These are phyloP conservation scores for Limanda limanda DNA, from an alignment of 2,113 vertebrate genomes.

Conservation along the genomic window DNA sequence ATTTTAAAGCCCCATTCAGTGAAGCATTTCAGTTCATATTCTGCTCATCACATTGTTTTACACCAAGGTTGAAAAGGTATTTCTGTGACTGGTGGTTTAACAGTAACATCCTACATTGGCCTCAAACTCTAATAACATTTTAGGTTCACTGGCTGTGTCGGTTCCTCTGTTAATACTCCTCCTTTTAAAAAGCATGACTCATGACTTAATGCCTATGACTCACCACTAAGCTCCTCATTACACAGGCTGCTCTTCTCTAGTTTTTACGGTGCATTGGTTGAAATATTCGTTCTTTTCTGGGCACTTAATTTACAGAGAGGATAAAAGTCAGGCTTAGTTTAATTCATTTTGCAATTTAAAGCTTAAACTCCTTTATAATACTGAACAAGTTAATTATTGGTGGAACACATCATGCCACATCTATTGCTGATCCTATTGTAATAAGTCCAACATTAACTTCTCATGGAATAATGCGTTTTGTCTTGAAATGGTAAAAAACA, in stretches of 20 bases:
- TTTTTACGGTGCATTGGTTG: background rate
- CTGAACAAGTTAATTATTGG: background rate
- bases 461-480: background rate
- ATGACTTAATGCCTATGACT: background rate
- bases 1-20: no score
- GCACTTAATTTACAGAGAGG: background rate
- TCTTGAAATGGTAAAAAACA: background rate
- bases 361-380: background rate
- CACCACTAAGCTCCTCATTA: background rate
- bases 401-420: background rate
- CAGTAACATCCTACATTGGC: no score
- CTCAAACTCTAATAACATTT: background rate
- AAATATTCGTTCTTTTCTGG: background rate
- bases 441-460: background rate
- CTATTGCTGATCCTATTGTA: background rate
- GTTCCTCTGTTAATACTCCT: background rate
- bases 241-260: background rate
- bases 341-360: background rate
- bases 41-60: no score
- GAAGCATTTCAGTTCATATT: no score
- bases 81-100: no score
- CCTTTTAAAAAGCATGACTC: background rate
- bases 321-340: background rate
- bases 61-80: no score
- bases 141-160: background rate